Conservation (phyloP, 1,140 invertebrate species). For the Lamellibrachia luymesi region DNA sequence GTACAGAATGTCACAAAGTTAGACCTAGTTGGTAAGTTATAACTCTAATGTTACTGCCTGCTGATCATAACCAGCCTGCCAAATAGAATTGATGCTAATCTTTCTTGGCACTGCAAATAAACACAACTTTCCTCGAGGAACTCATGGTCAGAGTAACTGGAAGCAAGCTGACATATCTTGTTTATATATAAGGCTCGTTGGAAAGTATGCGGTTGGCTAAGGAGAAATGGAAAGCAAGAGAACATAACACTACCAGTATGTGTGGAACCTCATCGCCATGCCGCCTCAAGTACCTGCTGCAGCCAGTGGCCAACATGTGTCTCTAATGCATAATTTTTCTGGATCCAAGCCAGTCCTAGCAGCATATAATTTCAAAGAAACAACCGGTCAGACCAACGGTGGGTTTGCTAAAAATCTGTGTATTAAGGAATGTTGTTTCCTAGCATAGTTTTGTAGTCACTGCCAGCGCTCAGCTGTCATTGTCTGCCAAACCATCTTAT, state of each 20-base stretch:
- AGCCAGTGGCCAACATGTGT: background rate
- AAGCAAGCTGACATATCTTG: background rate
- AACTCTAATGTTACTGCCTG: background rate
- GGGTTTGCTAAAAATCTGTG: background rate
- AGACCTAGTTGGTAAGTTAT: background rate
- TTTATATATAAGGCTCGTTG: background rate
- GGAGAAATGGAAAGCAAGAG: too few species aligned
- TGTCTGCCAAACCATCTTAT: too few species aligned
- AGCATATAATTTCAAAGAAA: background rate
- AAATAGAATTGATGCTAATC: background rate
- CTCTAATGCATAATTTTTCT: background rate
- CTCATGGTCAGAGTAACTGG: background rate
- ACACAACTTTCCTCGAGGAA: background rate
- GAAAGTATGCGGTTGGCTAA: background rate
- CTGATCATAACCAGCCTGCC: background rate
- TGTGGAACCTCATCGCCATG: background rate
- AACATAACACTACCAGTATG: background rate
- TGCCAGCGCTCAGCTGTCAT: too few species aligned
- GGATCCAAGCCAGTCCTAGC: background rate
- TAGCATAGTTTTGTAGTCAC: background rate
- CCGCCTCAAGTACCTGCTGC: background rate
- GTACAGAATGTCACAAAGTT: background rate
- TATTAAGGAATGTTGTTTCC: background rate
- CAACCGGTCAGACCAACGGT: background rate
- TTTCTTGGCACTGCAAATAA: slow-evolving; percentile 1